Evolutionary conservation across 2,797 vertebrate species (phyloP).

Genomic region (Lepilemur ruficaudatus): DNA sequence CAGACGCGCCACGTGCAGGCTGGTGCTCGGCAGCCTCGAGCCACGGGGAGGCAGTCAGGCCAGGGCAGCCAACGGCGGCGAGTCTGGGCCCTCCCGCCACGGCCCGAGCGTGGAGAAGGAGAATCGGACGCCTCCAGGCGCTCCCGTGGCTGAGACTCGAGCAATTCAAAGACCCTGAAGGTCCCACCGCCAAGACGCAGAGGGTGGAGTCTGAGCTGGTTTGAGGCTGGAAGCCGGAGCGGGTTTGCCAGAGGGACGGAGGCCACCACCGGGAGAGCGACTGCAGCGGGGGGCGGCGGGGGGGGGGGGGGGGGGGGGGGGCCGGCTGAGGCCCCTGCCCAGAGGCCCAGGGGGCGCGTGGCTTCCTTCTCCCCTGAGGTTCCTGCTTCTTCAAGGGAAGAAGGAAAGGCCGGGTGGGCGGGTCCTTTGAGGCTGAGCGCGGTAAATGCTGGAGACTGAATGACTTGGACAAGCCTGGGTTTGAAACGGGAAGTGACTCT

Average conservation of each 20-base stretch:
- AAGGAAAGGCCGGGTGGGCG: background rate
- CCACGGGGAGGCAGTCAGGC: background rate
- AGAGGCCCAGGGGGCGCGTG: background rate
- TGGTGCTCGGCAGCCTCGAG: background rate
- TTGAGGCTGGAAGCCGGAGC: background rate
- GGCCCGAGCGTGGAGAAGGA: background rate
- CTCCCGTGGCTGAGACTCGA: background rate
- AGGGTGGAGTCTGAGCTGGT: background rate
- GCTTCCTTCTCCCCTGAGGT: background rate
- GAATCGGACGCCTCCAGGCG: background rate
- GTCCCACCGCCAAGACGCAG: background rate
- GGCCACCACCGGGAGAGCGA: no score
- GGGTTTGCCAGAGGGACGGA: no score
- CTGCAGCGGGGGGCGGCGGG: background rate
- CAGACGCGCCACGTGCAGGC: background rate
- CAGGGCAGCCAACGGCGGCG: background rate
- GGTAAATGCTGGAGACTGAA: background rate
- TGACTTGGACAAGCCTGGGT: background rate
- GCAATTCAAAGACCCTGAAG: background rate
- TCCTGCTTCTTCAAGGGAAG: background rate
- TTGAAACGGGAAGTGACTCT: slow-evolving; percentile 4
- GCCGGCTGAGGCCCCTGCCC: background rate
- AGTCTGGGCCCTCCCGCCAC: accelerated
- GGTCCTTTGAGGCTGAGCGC: background rate
- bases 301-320: no score